A percentile compares a stretch with the other conserved stretches of the same genome.
Evolutionary conservation across 2,888 invertebrate genomes (phyloP).

Genomic region (Punctoribates punctum): DNA sequence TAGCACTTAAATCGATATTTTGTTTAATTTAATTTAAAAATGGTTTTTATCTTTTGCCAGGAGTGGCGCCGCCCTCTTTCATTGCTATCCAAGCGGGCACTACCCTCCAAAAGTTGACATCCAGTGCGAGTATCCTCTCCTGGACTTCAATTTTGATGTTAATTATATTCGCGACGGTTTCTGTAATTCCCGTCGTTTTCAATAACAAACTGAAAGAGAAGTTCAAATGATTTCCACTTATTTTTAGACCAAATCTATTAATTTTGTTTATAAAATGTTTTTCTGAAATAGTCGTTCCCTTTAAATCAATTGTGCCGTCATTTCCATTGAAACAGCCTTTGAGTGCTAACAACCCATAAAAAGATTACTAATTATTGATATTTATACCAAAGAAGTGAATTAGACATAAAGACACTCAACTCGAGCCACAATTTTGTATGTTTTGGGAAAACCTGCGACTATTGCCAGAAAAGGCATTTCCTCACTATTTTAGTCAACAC

Average conservation of each 20-base stretch:
- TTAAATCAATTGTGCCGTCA: too few relatives aligned
- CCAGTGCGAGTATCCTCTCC: constrained; percentile 74
- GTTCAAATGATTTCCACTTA: constrained; percentile 60
- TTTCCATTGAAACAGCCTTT: too few relatives aligned
- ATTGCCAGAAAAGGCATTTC: too few relatives aligned
- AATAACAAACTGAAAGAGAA: constrained; percentile 74
- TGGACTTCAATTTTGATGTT: constrained; percentile 78
- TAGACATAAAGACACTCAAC: too few relatives aligned
- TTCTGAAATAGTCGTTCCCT: not conserved
- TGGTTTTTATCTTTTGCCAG: constrained; percentile 54
- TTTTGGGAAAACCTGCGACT: too few relatives aligned
- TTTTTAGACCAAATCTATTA: not conserved
- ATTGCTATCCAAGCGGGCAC: constrained; percentile 97
- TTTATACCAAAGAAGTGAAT: too few relatives aligned
- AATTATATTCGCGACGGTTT: constrained; percentile 71
- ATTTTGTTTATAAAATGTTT: constrained; percentile 10
- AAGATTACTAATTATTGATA: too few relatives aligned
- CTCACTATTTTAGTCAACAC: too few relatives aligned
- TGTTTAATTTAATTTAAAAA: not conserved
- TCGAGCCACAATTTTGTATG: too few relatives aligned
- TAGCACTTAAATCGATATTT: constrained; percentile 51
- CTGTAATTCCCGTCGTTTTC: constrained; percentile 80
- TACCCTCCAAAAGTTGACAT: constrained; percentile 86
- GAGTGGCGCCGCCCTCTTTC: constrained; percentile 94
- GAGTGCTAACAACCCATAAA: too few relatives aligned